phyloP scores from a whole-genome alignment of 2,888 invertebrate species.

The Mythimna lalbum region DNA sequence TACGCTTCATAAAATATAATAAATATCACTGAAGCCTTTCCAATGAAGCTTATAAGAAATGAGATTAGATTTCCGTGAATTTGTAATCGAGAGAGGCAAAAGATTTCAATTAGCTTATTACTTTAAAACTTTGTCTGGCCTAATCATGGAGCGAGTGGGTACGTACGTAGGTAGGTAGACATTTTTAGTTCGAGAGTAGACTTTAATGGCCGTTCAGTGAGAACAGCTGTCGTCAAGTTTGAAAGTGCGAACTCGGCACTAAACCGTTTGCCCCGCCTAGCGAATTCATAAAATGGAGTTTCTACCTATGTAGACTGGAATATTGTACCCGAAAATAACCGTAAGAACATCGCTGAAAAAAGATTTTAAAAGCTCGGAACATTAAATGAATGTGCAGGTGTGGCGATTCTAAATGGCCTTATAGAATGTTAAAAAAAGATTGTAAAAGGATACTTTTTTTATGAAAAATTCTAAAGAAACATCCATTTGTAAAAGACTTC shows the following conservation, averaged over 20 bases:
- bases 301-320: conserved; percentile 67
- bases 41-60: conserved; percentile 1
- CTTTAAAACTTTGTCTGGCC: conserved; percentile 20
- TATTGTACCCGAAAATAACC: conserved; percentile 46
- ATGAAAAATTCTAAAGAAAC: neutral
- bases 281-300: conserved; percentile 74
- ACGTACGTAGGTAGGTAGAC: conserved; percentile 25
- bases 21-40: conserved; percentile 23
- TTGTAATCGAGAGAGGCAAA: conserved; percentile 23
- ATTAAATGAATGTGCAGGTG: conserved; percentile 6
- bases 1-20: neutral
- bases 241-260: conserved; percentile 68
- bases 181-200: conserved; percentile 71
- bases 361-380: neutral
- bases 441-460: neutral
- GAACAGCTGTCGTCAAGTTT: conserved; percentile 76
- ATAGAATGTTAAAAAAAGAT: neutral
- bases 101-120: conserved; percentile 24
- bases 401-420: conserved; percentile 4
- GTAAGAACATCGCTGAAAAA: neutral
- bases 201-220: conserved; percentile 73
- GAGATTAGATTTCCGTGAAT: conserved; percentile 26
- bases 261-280: conserved; percentile 62
- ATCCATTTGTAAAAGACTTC: conserved; percentile 2
- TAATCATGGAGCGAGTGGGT: conserved; percentile 61